phyloP scores from a whole-genome alignment of 2,797 vertebrate species.

The Sandelia bainsii region DNA sequence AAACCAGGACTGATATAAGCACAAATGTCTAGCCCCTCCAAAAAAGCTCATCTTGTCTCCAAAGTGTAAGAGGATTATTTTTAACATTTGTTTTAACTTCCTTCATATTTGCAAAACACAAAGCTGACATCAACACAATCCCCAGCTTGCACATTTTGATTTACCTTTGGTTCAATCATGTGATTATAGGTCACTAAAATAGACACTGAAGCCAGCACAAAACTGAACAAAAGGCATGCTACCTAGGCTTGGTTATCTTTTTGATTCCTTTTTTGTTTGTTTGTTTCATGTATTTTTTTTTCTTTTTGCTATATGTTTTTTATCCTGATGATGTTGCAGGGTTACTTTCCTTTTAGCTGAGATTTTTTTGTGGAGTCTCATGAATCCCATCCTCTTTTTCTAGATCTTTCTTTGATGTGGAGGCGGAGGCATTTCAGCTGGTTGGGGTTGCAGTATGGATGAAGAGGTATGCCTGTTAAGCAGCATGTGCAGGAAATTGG shows the following conservation, averaged over 20 bases:
- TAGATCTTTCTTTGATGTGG: constrained; percentile 60
- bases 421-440: constrained; percentile 84
- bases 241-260: constrained; percentile 80
- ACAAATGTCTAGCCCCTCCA: constrained; percentile 35
- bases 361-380: constrained; percentile 65
- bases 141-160: constrained; percentile 59
- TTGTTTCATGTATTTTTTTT: constrained; percentile 58
- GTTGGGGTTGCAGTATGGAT: constrained; percentile 86
- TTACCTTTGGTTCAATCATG: constrained; percentile 74
- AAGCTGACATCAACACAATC: constrained; percentile 45
- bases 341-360: constrained; percentile 74
- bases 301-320: constrained; percentile 59
- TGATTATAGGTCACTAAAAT: constrained; percentile 77
- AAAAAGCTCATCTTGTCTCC: constrained; percentile 50
- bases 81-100: constrained; percentile 49
- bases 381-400: constrained; percentile 65
- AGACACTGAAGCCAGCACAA: constrained; percentile 86
- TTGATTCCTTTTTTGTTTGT: constrained; percentile 55
- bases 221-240: constrained; percentile 83
- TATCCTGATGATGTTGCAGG: constrained; percentile 60
- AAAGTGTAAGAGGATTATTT: constrained; percentile 50
- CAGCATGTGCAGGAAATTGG: constrained; percentile 84
- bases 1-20: constrained; percentile 54
- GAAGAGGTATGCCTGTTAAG: constrained; percentile 87
- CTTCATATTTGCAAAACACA: constrained; percentile 63